Evolutionary conservation across 2,797 vertebrate genomes (phyloP).

Genomic region (Cossypha dichroa): DNA sequence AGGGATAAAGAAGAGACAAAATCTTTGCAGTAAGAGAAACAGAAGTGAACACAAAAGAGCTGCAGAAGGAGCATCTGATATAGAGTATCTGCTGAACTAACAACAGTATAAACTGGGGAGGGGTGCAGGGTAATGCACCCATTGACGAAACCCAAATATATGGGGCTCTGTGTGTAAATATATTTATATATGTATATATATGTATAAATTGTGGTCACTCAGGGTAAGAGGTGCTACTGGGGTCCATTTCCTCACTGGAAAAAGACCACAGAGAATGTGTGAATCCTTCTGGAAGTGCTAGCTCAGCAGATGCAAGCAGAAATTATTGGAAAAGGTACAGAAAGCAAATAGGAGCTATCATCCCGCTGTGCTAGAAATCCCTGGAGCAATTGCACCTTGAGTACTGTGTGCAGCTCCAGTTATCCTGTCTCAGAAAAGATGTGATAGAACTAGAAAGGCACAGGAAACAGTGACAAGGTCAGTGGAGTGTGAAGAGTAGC

Average conservation of each 20-base stretch:
- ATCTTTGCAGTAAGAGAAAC: not conserved
- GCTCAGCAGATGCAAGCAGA: not conserved
- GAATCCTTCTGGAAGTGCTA: not conserved
- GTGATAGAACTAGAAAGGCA: not conserved
- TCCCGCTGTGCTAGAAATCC: not conserved
- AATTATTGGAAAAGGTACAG: not conserved
- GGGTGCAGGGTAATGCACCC: not conserved
- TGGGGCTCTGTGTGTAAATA: rapidly evolving
- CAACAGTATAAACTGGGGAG: not conserved
- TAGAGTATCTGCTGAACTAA: not conserved
- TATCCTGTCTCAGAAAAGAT: not conserved
- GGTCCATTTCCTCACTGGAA: not conserved
- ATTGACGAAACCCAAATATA: not conserved
- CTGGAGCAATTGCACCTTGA: not conserved
- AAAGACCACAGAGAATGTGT: not conserved
- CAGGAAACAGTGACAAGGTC: not conserved
- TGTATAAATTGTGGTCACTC: not conserved
- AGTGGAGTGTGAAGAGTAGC: not conserved
- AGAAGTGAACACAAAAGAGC: not conserved
- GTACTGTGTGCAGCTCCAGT: not conserved
- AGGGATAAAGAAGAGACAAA: not conserved
- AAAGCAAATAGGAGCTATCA: not conserved
- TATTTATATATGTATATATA: not conserved
- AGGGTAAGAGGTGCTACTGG: not conserved
- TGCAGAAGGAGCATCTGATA: not conserved